Percentiles rank a stretch among this genome's conserved stretches.
phyloP scores from a whole-genome alignment of 2,113 vertebrate genomes.

The Mohoua ochrocephala region DNA sequence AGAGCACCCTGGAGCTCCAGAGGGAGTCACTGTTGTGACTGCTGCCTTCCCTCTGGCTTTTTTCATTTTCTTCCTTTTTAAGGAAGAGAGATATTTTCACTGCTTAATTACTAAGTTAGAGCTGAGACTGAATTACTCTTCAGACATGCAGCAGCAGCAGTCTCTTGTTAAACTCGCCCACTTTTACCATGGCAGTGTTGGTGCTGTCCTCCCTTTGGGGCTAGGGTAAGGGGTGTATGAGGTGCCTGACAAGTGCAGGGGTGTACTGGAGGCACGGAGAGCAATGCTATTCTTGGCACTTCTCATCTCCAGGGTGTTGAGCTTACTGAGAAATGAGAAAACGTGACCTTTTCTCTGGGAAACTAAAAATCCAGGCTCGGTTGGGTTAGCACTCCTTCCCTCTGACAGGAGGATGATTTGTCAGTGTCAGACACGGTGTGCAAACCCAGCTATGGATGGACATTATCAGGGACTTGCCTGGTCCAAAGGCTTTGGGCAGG shows the following conservation, averaged over 20 bases:
- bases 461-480: rapidly evolving
- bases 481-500: not conserved
- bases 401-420: not conserved
- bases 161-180: not conserved
- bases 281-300: too few species aligned
- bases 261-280: rapidly evolving
- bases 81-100: slow-evolving; percentile 13
- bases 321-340: not conserved
- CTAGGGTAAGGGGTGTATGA: rapidly evolving
- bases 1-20: not conserved
- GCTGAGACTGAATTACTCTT: not conserved
- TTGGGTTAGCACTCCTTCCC: not conserved
- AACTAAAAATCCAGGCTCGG: not conserved
- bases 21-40: not conserved
- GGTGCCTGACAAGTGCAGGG: not conserved
- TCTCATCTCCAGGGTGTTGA: not conserved
- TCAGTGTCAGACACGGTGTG: rapidly evolving
- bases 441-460: not conserved
- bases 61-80: slow-evolving; percentile 2
- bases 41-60: not conserved
- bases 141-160: not conserved
- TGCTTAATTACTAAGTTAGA: not conserved
- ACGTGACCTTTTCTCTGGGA: not conserved
- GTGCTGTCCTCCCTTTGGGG: not conserved
- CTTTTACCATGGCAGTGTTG: not conserved